These are phyloP conservation scores for Zophobas morio DNA, from an alignment of 1,140 invertebrate genomes.

Conservation along the genomic window DNA sequence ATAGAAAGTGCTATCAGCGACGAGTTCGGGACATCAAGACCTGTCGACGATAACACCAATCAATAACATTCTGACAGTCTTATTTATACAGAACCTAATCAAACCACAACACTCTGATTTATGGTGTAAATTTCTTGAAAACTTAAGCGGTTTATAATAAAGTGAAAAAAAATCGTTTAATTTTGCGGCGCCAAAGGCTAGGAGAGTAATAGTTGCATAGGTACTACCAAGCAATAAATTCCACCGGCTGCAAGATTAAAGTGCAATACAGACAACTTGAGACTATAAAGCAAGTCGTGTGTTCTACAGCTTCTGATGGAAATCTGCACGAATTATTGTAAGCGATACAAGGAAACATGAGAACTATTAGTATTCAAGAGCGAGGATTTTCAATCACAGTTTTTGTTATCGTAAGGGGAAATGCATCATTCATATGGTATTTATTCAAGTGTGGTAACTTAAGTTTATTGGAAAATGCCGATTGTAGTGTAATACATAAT, in stretches of 20 bases:
- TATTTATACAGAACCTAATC: neutral
- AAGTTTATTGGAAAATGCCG: constrained; percentile 11
- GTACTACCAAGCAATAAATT: constrained; percentile 18
- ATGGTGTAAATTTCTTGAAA: constrained; percentile 2
- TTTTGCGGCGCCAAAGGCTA: constrained; percentile 27
- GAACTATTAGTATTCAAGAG: neutral
- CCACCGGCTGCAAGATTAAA: constrained; percentile 10
- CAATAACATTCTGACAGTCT: neutral
- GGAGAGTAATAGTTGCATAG: neutral
- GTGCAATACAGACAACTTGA: constrained; percentile 1
- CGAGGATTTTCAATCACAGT: neutral
- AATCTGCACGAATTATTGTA: constrained; percentile 19
- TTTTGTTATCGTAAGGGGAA: constrained; percentile 1
- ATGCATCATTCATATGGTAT: constrained; percentile 3
- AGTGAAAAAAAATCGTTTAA: neutral
- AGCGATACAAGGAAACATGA: too few species aligned
- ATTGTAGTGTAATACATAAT: neutral
- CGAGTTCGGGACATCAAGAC: constrained; percentile 9
- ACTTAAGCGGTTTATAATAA: neutral
- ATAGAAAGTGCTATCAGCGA: neutral
- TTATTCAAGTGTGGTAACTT: neutral
- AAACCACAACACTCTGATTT: constrained; percentile 13
- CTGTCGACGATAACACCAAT: constrained; percentile 31
- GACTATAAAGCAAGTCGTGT: constrained; percentile 16
- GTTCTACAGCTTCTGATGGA: neutral